Conservation (phyloP, 2,888 invertebrate species). For the Ptilodon capucinus region DNA sequence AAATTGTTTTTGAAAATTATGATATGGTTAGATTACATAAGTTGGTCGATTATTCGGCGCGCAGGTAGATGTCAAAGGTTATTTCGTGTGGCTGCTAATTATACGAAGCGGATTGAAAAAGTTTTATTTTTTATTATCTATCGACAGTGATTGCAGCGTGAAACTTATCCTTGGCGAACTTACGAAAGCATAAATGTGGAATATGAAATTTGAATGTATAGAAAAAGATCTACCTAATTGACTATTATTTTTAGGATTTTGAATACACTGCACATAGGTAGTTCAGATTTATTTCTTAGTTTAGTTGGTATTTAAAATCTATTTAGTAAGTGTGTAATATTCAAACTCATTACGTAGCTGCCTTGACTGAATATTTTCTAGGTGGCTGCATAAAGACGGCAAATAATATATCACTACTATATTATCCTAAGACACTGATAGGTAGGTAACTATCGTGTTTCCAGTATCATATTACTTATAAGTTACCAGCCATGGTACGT, state of each 20-base stretch:
- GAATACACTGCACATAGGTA: not conserved
- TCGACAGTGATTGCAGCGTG: conserved; percentile 26
- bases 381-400: no score
- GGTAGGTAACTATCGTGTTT: no score
- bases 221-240: conserved; percentile 4
- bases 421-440: no score
- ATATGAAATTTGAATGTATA: conserved; percentile 9
- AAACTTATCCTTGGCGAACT: conserved; percentile 43
- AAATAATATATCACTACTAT: no score
- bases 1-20: conserved; percentile 4
- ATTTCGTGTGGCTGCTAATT: conserved; percentile 57
- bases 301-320: not conserved
- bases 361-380: no score
- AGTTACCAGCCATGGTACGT: no score
- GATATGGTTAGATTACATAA: conserved; percentile 34
- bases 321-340: not conserved
- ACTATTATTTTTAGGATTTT: not conserved
- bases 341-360: not conserved
- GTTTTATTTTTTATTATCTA: conserved; percentile 32
- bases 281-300: not conserved
- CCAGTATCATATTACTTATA: no score
- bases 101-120: conserved; percentile 39
- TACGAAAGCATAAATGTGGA: conserved; percentile 33
- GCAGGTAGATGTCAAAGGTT: conserved; percentile 54
- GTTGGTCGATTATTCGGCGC: conserved; percentile 24